Base-by-base conservation (phyloP, 2,797 vertebrate species). In the Rhyacichthys aspro region DNA sequence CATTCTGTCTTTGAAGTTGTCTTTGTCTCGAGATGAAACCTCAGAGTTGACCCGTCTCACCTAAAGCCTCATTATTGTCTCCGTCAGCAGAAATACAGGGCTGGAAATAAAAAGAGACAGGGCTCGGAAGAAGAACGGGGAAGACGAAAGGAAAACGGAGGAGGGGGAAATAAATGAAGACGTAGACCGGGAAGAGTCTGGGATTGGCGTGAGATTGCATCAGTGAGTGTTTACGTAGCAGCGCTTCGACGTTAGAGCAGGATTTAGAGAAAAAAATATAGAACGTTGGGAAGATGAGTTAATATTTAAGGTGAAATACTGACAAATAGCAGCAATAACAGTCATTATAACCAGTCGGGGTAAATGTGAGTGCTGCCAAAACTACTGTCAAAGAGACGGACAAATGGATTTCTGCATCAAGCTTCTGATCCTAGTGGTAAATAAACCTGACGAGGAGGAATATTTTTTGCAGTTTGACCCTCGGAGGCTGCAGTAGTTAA, bases 141-240 rank as follows among this genome's bases (percentile, higher is more conserved):
- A 41, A 43, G 47, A 56, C 59, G 70, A 80, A 68, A 71, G 55
- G 42, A 64, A 59, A 38, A 44, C 17, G 18, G 18, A 39, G 11
- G 10, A 11, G 16, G 41, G 1, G 33, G n/a, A 43, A 43, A 3
- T 0, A 17, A 44, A 45, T 14, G 41, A 64, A 63, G 47, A 61
- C 53, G 67, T 59, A 49, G 55, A 67, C 55, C 57, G 43, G 33
- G 59, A 69, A 55, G 68, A 48, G 46, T 61, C 62, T 38, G 67
- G 71, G 80, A 62, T 89, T 89, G 77, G 73, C 69, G 59, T 54
- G 49, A 3, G 28, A 60, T 90, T 90, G 84, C 87, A 80, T 90
- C 88, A 87, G 67, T 19, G 47, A 43, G 47, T 8, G 17, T 65
- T 50, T 63, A 58, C 41, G 38, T 7, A 1, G n/a, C 43, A 36